Evolutionary conservation across 2,888 invertebrate species (phyloP).

Genomic region (Sarcophaga variegata): DNA sequence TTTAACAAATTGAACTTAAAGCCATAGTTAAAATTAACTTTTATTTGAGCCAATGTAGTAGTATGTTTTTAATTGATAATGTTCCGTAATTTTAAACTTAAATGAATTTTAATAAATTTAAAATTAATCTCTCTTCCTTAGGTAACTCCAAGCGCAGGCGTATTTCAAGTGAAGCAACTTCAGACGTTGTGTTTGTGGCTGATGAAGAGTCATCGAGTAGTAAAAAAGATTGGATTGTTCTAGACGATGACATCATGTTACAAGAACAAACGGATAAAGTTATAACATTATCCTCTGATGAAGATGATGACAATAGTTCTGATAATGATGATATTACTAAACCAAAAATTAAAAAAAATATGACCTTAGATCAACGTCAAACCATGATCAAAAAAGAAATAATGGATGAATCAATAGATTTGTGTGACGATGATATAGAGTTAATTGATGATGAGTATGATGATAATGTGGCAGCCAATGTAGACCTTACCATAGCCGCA

Average conservation of each 20-base stretch:
- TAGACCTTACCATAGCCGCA: conserved; percentile 70
- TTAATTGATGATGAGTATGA: conserved; percentile 77
- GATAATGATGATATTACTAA: conserved; percentile 34
- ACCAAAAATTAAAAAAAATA: conserved; percentile 59
- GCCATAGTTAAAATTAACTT: conserved; percentile 44
- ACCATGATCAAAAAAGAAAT: conserved; percentile 79
- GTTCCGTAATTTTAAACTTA: too few species aligned
- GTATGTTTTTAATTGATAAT: too few species aligned
- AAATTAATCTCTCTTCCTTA: conserved; percentile 7
- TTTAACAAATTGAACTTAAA: conserved; percentile 12
- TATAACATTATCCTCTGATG: conserved; percentile 75
- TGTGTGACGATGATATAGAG: conserved; percentile 75
- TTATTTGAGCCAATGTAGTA: neutral
- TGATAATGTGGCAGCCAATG: conserved; percentile 73
- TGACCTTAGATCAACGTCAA: conserved; percentile 75
- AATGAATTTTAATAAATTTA: too few species aligned
- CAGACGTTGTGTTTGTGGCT: conserved; percentile 19
- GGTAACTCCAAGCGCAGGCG: conserved; percentile 74
- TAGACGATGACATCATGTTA: conserved; percentile 79
- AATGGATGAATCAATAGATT: conserved; percentile 74
- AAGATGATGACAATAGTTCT: conserved; percentile 68
- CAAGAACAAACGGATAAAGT: conserved; percentile 68
- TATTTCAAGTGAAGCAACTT: conserved; percentile 51
- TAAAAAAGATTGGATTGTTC: conserved; percentile 71
- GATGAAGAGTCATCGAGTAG: conserved; percentile 68